These are phyloP conservation scores for Epinotia brunnichana DNA, from an alignment of 2,888 invertebrate species.

Conservation along the genomic window DNA sequence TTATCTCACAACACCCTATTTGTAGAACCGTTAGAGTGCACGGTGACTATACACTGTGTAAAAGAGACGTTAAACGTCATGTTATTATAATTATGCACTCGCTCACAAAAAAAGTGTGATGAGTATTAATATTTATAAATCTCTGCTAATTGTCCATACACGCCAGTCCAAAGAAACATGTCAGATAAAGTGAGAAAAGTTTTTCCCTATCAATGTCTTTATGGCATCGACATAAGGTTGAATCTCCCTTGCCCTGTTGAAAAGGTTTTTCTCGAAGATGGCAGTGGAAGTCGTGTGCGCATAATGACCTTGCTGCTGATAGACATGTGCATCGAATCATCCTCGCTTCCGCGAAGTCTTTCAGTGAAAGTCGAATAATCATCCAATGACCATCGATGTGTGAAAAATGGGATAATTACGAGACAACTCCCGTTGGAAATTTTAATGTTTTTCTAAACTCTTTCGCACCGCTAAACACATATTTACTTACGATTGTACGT, in stretches of 20 bases:
- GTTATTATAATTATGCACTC: no score
- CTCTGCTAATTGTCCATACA: no score
- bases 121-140: no score
- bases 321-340: conserved; percentile 15
- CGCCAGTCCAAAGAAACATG: no score
- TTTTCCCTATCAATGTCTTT: background rate
- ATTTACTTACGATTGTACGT: no score
- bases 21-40: no score
- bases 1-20: no score
- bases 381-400: conserved; percentile 3
- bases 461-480: background rate
- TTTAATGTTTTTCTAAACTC: background rate
- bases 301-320: background rate
- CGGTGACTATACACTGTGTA: no score
- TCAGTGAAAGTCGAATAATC: conserved; percentile 28
- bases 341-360: conserved; percentile 20
- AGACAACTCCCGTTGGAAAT: background rate
- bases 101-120: no score
- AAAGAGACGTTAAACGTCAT: no score
- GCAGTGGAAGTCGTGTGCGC: background rate
- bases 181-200: no score
- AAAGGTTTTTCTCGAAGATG: background rate
- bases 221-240: background rate
- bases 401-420: no score
- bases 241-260: background rate